Evolutionary conservation across 2,797 vertebrate species (phyloP).

Genomic region (Sebastes vulpes): DNA sequence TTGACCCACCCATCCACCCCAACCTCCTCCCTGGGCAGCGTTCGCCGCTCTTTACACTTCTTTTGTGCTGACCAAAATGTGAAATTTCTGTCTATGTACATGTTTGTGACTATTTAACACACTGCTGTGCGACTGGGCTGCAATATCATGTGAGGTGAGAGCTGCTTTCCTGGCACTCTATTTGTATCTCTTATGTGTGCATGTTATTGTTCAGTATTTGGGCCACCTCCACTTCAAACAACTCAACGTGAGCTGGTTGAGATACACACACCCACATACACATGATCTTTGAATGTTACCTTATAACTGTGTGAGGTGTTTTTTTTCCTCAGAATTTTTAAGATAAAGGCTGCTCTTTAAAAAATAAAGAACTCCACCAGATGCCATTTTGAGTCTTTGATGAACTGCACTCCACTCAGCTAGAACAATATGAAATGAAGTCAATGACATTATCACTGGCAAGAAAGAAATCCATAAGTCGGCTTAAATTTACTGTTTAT

Average conservation of each 20-base stretch:
- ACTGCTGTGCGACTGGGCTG: neutral
- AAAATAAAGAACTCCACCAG: neutral
- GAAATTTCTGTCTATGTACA: neutral
- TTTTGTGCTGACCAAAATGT: neutral
- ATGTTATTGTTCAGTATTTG: conserved; percentile 16
- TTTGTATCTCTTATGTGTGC: neutral
- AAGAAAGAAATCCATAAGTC: neutral
- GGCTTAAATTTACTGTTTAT: neutral
- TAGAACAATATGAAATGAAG: neutral
- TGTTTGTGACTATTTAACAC: neutral
- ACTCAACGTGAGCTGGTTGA: neutral
- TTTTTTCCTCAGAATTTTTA: neutral
- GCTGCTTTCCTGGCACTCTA: neutral
- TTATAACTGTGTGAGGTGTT: neutral
- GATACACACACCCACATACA: neutral
- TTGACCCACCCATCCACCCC: neutral
- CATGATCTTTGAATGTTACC: neutral
- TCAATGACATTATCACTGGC: neutral
- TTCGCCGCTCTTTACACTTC: neutral
- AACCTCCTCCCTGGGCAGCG: neutral
- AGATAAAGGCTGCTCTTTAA: neutral
- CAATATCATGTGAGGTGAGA: neutral
- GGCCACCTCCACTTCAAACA: conserved; percentile 4
- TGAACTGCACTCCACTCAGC: neutral
- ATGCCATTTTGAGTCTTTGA: neutral